phyloP scores from a whole-genome alignment of 2,888 invertebrate genomes.

The Lasioglossum lativentre region DNA sequence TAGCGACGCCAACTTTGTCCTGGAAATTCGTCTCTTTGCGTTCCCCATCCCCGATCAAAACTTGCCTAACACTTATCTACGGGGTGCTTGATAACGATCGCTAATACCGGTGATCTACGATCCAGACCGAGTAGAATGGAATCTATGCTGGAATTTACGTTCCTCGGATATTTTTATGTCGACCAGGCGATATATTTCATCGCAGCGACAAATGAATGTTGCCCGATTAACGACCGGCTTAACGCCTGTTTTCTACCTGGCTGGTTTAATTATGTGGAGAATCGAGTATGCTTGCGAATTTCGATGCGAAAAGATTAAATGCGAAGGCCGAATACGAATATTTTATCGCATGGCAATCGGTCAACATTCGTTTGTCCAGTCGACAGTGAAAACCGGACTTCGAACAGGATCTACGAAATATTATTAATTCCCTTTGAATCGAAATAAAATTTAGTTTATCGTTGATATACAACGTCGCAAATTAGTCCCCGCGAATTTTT shows the following conservation, averaged over 20 bases:
- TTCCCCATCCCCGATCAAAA: background rate
- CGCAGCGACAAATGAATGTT: background rate
- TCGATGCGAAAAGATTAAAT: too few species aligned
- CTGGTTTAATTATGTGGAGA: too few species aligned
- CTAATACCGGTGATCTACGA: background rate
- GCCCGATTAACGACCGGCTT: background rate
- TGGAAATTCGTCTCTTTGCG: slow-evolving; percentile 39
- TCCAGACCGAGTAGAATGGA: background rate
- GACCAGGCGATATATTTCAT: background rate
- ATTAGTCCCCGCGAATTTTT: too few species aligned
- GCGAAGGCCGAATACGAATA: background rate
- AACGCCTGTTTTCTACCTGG: background rate
- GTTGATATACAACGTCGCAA: too few species aligned
- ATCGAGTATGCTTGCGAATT: background rate
- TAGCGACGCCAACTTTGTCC: slow-evolving; percentile 16
- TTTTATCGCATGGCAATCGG: background rate
- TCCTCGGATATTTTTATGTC: background rate
- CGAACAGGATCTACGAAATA: too few species aligned
- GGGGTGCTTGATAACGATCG: background rate
- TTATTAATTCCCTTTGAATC: too few species aligned
- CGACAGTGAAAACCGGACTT: background rate
- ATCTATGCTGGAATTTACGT: background rate
- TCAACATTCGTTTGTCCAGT: background rate
- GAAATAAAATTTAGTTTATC: too few species aligned
- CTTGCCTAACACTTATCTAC: background rate